Percentiles rank a stretch among this genome's conserved stretches.
Evolutionary conservation across 2,888 invertebrate genomes (phyloP).

Genomic region (Tachina fera): DNA sequence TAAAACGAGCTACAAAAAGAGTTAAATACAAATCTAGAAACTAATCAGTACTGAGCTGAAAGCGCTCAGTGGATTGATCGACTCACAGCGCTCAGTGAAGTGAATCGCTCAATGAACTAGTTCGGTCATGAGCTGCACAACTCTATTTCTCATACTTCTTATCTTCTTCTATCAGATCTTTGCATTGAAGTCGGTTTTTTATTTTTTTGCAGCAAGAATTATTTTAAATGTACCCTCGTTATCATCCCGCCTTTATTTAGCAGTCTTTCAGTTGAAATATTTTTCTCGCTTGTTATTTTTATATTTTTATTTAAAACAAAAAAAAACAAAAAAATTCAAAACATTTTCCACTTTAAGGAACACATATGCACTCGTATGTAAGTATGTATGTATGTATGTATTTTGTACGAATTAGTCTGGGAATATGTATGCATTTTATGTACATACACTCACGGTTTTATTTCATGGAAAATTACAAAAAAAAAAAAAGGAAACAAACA

Average conservation of each 20-base stretch:
- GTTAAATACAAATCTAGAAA: no score
- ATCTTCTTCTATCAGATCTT: no score
- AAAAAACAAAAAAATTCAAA: constrained; percentile 28
- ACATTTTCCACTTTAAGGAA: constrained; percentile 63
- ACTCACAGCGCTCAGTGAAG: no score
- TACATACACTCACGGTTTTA: constrained; percentile 38
- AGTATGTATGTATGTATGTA: not conserved
- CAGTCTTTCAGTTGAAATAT: constrained; percentile 37
- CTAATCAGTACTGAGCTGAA: no score
- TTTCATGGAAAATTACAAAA: constrained; percentile 34
- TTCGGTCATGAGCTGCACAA: no score
- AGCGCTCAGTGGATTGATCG: no score
- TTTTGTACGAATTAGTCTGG: not conserved
- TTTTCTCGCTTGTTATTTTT: constrained; percentile 15
- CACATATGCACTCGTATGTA: constrained; percentile 41
- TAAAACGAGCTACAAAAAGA: no score
- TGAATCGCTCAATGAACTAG: no score
- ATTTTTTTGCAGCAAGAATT: no score
- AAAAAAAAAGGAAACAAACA: not conserved
- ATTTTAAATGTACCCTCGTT: constrained; percentile 20
- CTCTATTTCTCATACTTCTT: no score
- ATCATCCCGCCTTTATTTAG: not conserved
- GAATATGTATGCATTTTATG: constrained; percentile 21
- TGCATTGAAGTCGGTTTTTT: no score
- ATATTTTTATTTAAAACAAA: constrained; percentile 24